Evolutionary conservation across 1,140 invertebrate genomes (phyloP).

Genomic region (Zophobas atratus): DNA sequence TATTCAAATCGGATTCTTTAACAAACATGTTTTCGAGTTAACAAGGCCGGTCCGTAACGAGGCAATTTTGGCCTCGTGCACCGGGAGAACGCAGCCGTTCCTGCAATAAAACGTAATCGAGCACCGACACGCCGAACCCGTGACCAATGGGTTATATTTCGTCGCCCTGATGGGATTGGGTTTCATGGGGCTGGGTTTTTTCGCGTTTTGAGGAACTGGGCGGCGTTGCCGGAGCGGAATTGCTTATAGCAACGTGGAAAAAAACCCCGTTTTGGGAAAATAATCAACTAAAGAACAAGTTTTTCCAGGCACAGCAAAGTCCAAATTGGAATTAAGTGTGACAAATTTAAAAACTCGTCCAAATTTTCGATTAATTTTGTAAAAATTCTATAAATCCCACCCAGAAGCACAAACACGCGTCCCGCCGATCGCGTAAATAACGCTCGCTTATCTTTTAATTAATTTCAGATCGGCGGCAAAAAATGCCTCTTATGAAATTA

Average conservation of each 20-base stretch:
- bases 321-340: too few species aligned
- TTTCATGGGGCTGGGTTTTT: too few species aligned
- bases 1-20: constrained; percentile 45
- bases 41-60: constrained; percentile 48
- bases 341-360: neutral
- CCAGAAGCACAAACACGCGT: constrained; percentile 1
- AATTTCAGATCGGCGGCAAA: constrained; percentile 10
- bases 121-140: constrained; percentile 47
- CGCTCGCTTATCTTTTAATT: constrained; percentile 22
- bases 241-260: too few species aligned
- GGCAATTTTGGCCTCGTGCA: constrained; percentile 52
- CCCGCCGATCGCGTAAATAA: neutral
- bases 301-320: too few species aligned
- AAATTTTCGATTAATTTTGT: neutral
- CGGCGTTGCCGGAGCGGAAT: too few species aligned
- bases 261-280: too few species aligned
- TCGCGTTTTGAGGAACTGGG: too few species aligned
- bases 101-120: constrained; percentile 55
- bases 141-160: constrained; percentile 55
- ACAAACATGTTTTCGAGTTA: constrained; percentile 57
- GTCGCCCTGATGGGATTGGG: constrained; percentile 6
- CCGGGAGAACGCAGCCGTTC: constrained; percentile 37
- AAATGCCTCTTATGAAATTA: neutral
- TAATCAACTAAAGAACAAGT: too few species aligned
- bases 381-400: too few species aligned